Base-by-base conservation (phyloP, 2,888 invertebrate genomes). In the Marasmarcha lunaedactyla region DNA sequence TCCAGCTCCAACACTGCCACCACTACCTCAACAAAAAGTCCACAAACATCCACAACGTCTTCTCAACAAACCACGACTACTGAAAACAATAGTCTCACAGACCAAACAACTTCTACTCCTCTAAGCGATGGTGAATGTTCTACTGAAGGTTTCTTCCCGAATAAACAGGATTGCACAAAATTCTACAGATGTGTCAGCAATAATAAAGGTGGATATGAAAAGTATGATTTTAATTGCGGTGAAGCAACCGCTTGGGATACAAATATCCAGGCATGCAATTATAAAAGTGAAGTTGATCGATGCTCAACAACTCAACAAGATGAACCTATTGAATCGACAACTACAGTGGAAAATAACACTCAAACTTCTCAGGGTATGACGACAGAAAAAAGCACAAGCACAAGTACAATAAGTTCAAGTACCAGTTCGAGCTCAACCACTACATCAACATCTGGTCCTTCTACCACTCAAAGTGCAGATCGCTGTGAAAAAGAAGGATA, bases 161-260 rank as follows among this genome's bases (percentile, higher is more conserved):
- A 77, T 45, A 54, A 70, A 51, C 66, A 72, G 33, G 76, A 85
- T 44, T 86, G 85, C 47, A 76, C 57, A 41, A 71, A 74, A 49
- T 86, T 85, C 53, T 79, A 83, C 42, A 61, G 85, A 43, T 86
- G 86, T 60, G 84, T 79, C 11, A 14, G 14, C 13, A 69, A 78
- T 49, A 78, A 77, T 15, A 52, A 70, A 46, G 71, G 70, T 10
- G 70, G 68, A n/a, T 79, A 63, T 36, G 81, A 65, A 1, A 86
- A 84, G 55, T 85, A 85, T 50, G 81, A 86, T 33, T 87, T 86
- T 52, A 59, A 64, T 13, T 88, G 88, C 52, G 85, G 86, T 5
- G 73, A 78, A 36, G 87, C 86, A 20, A 88, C 88, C 2, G 86
- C 84, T 25, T 88, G 87, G 86, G 87, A 88, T 54, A 57, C 72